These are phyloP conservation scores for Oscarella lobularis DNA, from an alignment of 37 sponge, comb jelly and placozoan genomes.

Conservation along the genomic window DNA sequence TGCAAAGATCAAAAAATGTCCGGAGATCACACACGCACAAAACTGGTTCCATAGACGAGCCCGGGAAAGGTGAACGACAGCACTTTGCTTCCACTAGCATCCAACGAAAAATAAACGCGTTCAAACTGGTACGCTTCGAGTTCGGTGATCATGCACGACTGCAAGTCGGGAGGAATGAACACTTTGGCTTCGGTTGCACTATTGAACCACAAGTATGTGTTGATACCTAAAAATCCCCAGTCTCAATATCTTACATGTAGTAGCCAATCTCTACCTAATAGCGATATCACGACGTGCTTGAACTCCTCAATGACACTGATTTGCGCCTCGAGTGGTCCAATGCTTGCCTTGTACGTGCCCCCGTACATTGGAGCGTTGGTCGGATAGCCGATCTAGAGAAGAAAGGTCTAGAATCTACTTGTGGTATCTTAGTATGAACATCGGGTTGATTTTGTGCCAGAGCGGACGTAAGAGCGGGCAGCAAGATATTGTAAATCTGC, in stretches of 20 bases:
- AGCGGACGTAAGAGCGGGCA: neutral
- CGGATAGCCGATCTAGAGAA: neutral
- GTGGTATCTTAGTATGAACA: neutral
- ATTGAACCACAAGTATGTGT: neutral
- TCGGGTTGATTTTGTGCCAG: neutral
- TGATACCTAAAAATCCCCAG: conserved; percentile 4
- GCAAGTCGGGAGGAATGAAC: neutral
- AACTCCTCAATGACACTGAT: neutral
- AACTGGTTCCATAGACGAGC: neutral
- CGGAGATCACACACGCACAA: no score
- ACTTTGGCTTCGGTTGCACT: neutral
- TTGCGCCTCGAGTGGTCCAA: neutral
- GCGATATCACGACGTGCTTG: no score
- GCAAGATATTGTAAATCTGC: neutral
- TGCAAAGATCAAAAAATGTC: no score
- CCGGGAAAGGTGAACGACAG: neutral
- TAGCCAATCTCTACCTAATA: no score
- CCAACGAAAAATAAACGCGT: neutral
- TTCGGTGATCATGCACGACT: neutral
- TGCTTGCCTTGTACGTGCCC: neutral
- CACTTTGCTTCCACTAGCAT: neutral
- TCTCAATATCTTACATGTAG: no score
- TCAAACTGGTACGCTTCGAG: neutral
- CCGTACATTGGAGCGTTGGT: neutral
- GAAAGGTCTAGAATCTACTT: neutral